Evolutionary conservation across 2,797 vertebrate species (phyloP).

Genomic region (Euthynnus affinis): DNA sequence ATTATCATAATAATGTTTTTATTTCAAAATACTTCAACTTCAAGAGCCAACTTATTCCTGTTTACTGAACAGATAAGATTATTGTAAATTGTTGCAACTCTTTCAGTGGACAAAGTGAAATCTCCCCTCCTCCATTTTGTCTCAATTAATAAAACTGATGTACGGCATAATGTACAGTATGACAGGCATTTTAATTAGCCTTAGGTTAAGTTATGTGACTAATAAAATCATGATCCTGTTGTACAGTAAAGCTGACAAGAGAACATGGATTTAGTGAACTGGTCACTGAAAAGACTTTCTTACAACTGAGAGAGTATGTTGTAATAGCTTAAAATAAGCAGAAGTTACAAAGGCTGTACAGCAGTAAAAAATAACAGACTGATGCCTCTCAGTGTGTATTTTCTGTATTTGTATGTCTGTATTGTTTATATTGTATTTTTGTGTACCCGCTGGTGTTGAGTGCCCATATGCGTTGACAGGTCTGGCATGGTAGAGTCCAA

Average conservation of each 20-base stretch:
- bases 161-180: background rate
- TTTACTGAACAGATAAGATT: constrained; percentile 18
- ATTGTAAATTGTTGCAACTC: background rate
- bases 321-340: too few species aligned
- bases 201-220: constrained; percentile 10
- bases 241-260: background rate
- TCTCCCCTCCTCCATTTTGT: constrained; percentile 6
- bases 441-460: too few species aligned
- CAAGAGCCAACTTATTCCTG: background rate
- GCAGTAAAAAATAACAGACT: too few species aligned
- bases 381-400: too few species aligned
- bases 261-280: constrained; percentile 8
- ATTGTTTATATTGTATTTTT: too few species aligned
- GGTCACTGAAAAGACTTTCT: constrained; percentile 1
- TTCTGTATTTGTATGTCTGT: too few species aligned
- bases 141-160: constrained; percentile 18
- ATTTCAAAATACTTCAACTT: constrained; percentile 10
- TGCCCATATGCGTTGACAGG: too few species aligned
- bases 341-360: too few species aligned
- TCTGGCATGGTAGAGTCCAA: too few species aligned
- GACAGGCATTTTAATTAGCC: constrained; percentile 36
- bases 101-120: constrained; percentile 10
- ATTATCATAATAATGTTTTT: background rate
- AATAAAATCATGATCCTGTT: constrained; percentile 17
- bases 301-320: background rate